These are phyloP conservation scores for Zingel zingel DNA, from an alignment of 2,113 vertebrate species.

Conservation along the genomic window DNA sequence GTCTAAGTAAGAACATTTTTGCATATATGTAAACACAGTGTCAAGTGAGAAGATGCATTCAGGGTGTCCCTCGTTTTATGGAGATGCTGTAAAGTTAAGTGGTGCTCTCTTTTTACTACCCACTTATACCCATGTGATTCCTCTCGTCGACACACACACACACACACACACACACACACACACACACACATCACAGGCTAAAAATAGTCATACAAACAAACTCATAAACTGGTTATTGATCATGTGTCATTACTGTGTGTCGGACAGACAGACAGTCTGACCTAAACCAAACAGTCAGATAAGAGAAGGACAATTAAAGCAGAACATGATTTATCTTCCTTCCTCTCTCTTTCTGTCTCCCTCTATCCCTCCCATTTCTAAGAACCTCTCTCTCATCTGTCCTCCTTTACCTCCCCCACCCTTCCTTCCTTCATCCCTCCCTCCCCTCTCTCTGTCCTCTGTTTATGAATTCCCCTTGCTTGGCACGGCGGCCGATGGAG, in stretches of 20 bases:
- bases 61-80: conserved; percentile 51
- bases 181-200: conserved; percentile 3
- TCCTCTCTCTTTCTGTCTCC: conserved; percentile 48
- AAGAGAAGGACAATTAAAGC: conserved; percentile 83
- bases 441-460: conserved; percentile 68
- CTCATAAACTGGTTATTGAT: conserved; percentile 71
- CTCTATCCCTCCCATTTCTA: conserved; percentile 50
- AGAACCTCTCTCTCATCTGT: conserved; percentile 84
- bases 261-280: conserved; percentile 66
- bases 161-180: background rate
- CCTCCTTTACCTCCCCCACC: conserved; percentile 53
- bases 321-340: conserved; percentile 70
- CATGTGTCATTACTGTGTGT: conserved; percentile 63
- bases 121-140: conserved; percentile 26
- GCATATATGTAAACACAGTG: conserved; percentile 40
- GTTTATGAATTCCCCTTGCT: conserved; percentile 83
- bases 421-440: conserved; percentile 4
- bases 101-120: conserved; percentile 24
- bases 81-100: conserved; percentile 60
- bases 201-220: conserved; percentile 7
- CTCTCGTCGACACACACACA: background rate
- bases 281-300: conserved; percentile 58
- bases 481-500: conserved; percentile 68
- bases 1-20: conserved; percentile 3
- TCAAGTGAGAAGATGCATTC: conserved; percentile 28